Evolutionary conservation across 23 tunicate species (phyloP).

Genomic region (Halocynthia aurantium): DNA sequence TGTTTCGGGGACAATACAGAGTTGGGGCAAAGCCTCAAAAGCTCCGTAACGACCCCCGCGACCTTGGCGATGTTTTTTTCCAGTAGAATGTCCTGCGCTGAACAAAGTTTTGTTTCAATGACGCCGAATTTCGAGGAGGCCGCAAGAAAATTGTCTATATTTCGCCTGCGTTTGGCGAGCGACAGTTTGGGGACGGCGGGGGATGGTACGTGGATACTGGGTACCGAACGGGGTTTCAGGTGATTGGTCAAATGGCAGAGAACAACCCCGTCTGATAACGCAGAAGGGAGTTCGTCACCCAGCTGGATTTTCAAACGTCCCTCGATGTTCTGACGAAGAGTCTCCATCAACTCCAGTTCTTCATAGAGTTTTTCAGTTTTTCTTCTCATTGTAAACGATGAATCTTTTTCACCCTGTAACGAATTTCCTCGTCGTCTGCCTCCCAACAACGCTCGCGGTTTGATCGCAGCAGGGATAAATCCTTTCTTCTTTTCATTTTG

Average conservation of each 20-base stretch:
- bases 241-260: conserved; percentile 84
- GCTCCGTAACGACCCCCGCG: conserved; percentile 28
- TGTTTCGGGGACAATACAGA: conserved; percentile 16
- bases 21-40: conserved; percentile 19
- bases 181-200: conserved; percentile 93
- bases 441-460: conserved; percentile 43
- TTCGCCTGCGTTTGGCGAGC: conserved; percentile 59
- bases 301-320: conserved; percentile 55
- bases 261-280: conserved; percentile 80
- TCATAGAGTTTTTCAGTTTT: conserved; percentile 81
- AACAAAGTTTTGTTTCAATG: conserved; percentile 23
- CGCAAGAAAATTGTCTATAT: conserved; percentile 83
- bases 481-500: conserved; percentile 30
- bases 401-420: conserved; percentile 10
- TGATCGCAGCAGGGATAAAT: conserved; percentile 57
- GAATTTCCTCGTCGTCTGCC: conserved; percentile 26
- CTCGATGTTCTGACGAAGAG: conserved; percentile 54
- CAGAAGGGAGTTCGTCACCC: conserved; percentile 60
- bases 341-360: conserved; percentile 77
- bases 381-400: conserved; percentile 71
- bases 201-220: conserved; percentile 83
- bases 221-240: conserved; percentile 69
- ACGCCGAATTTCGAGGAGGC: conserved; percentile 78
- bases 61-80: conserved; percentile 38
- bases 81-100: conserved; percentile 60